These are phyloP conservation scores for Fregetta grallaria DNA, from an alignment of 2,113 vertebrate species.

Conservation along the genomic window DNA sequence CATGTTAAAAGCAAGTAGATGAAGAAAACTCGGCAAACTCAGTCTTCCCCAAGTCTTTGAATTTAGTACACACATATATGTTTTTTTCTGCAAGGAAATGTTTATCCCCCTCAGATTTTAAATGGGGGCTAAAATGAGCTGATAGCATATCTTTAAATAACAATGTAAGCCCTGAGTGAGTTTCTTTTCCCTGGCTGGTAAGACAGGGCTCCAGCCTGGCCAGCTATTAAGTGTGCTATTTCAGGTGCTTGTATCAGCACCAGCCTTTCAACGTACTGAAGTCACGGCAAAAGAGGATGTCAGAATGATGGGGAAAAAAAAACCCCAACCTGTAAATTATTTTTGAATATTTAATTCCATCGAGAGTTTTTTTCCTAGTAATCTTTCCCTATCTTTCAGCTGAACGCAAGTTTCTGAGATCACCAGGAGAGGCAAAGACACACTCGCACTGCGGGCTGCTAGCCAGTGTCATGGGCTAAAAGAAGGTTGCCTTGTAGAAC, in stretches of 20 bases:
- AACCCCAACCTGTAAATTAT: rapidly evolving
- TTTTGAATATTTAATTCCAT: neutral
- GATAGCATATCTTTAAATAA: neutral
- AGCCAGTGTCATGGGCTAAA: neutral
- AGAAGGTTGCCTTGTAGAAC: neutral
- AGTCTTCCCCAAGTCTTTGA: neutral
- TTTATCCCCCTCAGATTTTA: neutral
- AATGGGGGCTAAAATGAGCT: neutral
- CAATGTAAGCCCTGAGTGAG: neutral
- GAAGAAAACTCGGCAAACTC: neutral
- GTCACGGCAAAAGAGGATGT: neutral
- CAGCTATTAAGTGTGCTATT: neutral
- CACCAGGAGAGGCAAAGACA: neutral
- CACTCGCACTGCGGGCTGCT: neutral
- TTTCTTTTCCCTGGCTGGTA: neutral
- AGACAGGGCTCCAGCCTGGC: neutral
- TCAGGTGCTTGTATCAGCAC: neutral
- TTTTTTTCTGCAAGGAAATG: neutral
- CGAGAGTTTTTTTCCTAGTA: rapidly evolving
- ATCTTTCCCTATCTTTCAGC: neutral
- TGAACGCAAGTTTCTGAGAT: neutral
- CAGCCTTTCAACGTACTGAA: neutral
- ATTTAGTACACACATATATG: neutral
- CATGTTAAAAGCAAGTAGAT: neutral
- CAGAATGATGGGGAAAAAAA: neutral